Conservation (phyloP, 1,140 invertebrate species). For the Oedothorax gibbosus region DNA sequence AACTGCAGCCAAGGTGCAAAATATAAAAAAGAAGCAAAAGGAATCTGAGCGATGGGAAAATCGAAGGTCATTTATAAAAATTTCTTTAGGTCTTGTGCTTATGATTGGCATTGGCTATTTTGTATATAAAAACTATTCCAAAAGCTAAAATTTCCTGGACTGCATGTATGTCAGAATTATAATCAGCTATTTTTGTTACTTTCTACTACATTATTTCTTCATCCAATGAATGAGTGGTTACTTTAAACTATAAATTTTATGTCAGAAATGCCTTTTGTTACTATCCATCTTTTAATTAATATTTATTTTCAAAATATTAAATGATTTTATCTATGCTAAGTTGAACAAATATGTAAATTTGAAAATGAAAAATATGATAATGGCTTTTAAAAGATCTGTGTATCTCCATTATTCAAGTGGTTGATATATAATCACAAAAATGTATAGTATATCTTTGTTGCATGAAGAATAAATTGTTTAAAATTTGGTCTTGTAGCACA, state of each 20-base stretch:
- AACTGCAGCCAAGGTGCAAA: constrained; percentile 66
- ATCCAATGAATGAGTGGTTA: not conserved
- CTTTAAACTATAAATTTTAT: not conserved
- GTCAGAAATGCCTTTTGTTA: not conserved
- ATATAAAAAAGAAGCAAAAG: constrained; percentile 68
- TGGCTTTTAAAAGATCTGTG: constrained; percentile 27
- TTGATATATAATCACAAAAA: constrained; percentile 26
- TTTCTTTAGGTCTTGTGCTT: constrained; percentile 62
- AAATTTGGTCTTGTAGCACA: not conserved
- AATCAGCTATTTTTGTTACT: constrained; percentile 41
- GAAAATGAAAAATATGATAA: not conserved
- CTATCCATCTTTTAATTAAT: not conserved
- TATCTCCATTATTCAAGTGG: not conserved
- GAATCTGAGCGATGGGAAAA: constrained; percentile 65
- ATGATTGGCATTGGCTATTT: constrained; percentile 61
- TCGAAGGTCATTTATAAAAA: constrained; percentile 61
- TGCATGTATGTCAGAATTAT: not conserved
- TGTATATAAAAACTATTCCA: constrained; percentile 60
- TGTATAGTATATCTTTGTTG: constrained; percentile 51
- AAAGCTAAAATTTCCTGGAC: constrained; percentile 27
- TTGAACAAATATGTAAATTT: constrained; percentile 6
- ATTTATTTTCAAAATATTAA: not conserved
- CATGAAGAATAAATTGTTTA: constrained; percentile 36
- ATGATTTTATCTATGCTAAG: not conserved
- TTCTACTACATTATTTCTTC: constrained; percentile 20